Evolutionary conservation across 1,140 invertebrate species (phyloP), one percentile per base, ranked within the genome.

Genomic region (Callitettix versicolor): DNA sequence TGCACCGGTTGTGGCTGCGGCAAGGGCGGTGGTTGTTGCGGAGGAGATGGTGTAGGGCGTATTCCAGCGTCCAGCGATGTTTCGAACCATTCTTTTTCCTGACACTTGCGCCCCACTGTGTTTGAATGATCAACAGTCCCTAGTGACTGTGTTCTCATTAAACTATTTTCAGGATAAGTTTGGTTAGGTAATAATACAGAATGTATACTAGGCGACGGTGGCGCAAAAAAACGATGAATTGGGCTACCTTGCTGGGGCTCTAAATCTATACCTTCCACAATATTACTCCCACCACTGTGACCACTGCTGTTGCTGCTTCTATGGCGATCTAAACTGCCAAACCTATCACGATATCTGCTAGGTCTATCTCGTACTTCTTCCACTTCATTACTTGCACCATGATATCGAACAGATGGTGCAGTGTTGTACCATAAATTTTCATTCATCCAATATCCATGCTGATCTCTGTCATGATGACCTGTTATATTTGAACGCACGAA

Each of bases 31-130:
- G 64, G 63, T 14, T 58, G 41, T 18, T 65, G 58, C 11, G 66
- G 60, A 15, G 63, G 67, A 1, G 62, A 60, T 1, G 59, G 57
- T 24, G 61, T 43, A 53, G 64, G 60, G 9, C 51, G 40, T 36
- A 42, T 52, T 59, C 58, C 38, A n/a, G 59, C 49, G 69, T 85
- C 83, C 41, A 85, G 64, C 6, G 80, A 82, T 1, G 82, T 85
- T 67, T 86, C 84, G 64, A 82, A 82, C 83, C 84, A 86, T 49
- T 83, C 80, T 62, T 84, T 85, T 60, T 84, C 79, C 67, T 69
- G 65, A 70, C 70, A 62, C 71, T 72, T 50, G 69, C 63, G 58
- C n/a, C n/a, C n/a, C n/a, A n/a, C n/a, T n/a, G n/a, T n/a, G n/a
- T 44, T 57, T 22, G 56, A 48, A 22, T 65, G 64, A 1, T 77